Conservation (phyloP, 1,140 invertebrate genomes). For the Calephelis nemesis region DNA sequence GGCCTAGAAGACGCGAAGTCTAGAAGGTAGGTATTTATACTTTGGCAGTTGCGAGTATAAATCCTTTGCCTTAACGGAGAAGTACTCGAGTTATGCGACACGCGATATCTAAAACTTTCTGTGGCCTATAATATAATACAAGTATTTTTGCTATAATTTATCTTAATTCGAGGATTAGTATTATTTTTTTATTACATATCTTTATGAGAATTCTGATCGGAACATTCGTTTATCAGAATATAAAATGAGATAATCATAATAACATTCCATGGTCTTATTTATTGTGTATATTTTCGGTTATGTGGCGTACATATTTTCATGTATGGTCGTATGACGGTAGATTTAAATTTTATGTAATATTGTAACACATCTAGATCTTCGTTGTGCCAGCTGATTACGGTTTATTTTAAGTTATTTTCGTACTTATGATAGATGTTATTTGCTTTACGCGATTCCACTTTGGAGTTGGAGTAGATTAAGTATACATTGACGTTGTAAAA, state of each 20-base stretch:
- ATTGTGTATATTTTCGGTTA: constrained; percentile 74
- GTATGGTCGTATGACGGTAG: constrained; percentile 54
- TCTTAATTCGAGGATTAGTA: constrained; percentile 60
- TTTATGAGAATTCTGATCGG: constrained; percentile 42
- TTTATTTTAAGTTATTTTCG: constrained; percentile 60
- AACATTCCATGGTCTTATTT: constrained; percentile 78
- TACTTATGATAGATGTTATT: constrained; percentile 74
- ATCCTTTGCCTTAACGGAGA: constrained; percentile 22
- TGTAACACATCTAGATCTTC: constrained; percentile 72
- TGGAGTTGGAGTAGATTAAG: constrained; percentile 73
- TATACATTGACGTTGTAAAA: constrained; percentile 56
- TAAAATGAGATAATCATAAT: constrained; percentile 60
- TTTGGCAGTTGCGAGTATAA: constrained; percentile 7
- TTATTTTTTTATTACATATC: constrained; percentile 67
- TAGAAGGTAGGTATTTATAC: constrained; percentile 11
- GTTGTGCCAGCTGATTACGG: constrained; percentile 74
- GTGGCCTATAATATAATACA: constrained; percentile 60
- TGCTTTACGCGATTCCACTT: constrained; percentile 63
- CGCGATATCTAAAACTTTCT: constrained; percentile 33
- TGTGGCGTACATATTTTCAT: constrained; percentile 75
- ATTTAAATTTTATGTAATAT: constrained; percentile 43
- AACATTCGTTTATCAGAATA: constrained; percentile 34
- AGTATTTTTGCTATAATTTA: constrained; percentile 79
- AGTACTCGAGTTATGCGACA: constrained; percentile 29
- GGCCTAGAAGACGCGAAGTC: constrained; percentile 17